Base-by-base conservation (phyloP, 2,888 invertebrate species). In the Xylota segnis region DNA sequence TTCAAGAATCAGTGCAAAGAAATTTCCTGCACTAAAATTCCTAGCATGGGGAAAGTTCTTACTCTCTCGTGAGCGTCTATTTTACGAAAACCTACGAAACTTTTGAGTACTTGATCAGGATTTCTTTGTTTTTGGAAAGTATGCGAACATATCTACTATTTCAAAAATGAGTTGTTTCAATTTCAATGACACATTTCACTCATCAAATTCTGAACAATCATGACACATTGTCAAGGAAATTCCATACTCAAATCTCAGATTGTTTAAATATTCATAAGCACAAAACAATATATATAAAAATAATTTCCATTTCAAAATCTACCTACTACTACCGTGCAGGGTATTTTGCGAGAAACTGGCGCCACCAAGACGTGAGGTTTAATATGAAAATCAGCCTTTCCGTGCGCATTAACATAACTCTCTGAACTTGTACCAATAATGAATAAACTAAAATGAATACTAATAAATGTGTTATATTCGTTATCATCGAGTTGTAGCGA, bases 401-500 rank as follows among this genome's bases (percentile, higher is more conserved):
- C 23, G 9, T 50, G 32, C 47, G 32, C 27, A 84, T 84, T 84
- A 71, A 71, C 79, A 84, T 84, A 79, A 27, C 32, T 77, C 59
- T 72, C 66, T 72, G 18, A 79, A 43, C 65, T 71, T 63, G 84
- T 75, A 79, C 79, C 63, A 52, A 71, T 75, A 84, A 79, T 61
- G 65, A 75, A 79, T 79, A 71, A 75, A 75, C 75, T 66, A 71
- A 83, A 79, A 63, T 66, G 75, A 34, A 52, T 75, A 65, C 79
- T 75, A 75, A 70, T 84, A 79, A 75, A 84, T 66, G 59, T 66
- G 54, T 66, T 84, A 52, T 71, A 50, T 79, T 59, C 84, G 78
- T 71, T 79, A 84, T 70, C 75, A 66, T 75, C 37, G 56, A 63
- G 40, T 40, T 68, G 54, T 54, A 43, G 47, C 68, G 58, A 65